These are phyloP conservation scores for Nannospalax galili DNA, from an alignment of 2,113 vertebrate genomes.

Conservation along the genomic window DNA sequence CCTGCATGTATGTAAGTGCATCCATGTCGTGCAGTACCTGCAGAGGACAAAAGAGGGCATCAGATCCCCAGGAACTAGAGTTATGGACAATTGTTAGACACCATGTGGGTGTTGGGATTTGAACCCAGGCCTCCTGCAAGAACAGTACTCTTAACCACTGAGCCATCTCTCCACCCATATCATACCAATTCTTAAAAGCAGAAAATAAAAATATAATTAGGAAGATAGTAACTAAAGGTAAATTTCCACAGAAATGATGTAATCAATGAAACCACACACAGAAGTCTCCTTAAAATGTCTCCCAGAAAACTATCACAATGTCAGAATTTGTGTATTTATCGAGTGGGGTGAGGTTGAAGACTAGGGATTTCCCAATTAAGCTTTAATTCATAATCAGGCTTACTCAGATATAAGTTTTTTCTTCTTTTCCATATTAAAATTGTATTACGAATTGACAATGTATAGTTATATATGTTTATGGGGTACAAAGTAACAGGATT, in stretches of 20 bases:
- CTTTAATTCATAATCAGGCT: neutral
- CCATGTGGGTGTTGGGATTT: no score
- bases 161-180: neutral
- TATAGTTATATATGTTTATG: neutral
- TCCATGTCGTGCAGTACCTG: no score
- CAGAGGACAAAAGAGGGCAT: no score
- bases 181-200: neutral
- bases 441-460: neutral
- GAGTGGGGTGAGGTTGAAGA: neutral
- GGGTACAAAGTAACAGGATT: neutral
- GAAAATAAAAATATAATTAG: constrained; percentile 21
- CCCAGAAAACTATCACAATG: neutral
- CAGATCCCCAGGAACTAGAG: no score
- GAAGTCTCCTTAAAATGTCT: constrained; percentile 15
- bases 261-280: neutral
- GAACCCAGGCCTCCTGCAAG: no score
- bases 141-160: no score
- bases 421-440: neutral
- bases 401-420: neutral
- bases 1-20: no score
- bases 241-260: neutral
- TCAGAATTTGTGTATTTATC: neutral
- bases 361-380: neutral
- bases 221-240: neutral
- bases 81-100: no score